A percentile compares a stretch with the other conserved stretches of the same genome.
Conservation (phyloP, 92 coral and sea anemone genomes). For the Pocillopora meandrina region DNA sequence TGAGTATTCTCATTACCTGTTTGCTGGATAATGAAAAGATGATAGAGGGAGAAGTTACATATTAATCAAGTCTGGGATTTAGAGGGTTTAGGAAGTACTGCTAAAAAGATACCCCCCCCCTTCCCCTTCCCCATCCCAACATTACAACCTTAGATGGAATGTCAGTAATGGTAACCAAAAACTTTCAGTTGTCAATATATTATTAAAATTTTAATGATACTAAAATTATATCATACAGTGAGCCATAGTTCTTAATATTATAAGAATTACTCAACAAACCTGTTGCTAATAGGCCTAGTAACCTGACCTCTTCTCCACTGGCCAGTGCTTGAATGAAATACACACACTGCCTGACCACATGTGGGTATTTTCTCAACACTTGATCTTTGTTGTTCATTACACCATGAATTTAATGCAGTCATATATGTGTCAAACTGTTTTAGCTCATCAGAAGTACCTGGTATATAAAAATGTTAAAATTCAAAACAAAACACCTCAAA, state of each 20-base stretch:
- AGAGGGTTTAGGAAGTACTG: no score
- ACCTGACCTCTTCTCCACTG: slow-evolving; percentile 83
- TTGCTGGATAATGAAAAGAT: no score
- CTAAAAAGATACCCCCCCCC: no score
- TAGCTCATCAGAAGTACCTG: slow-evolving; percentile 68
- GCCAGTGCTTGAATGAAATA: slow-evolving; percentile 54
- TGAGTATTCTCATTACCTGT: no score
- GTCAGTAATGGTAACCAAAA: no score
- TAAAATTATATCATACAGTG: not conserved
- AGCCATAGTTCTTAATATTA: not conserved
- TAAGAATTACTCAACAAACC: slow-evolving; percentile 34
- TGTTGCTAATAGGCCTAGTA: slow-evolving; percentile 64
- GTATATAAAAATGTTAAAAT: not conserved
- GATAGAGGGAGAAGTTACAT: no score
- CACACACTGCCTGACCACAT: slow-evolving; percentile 78
- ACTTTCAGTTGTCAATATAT: no score
- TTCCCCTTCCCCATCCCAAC: no score
- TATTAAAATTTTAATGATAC: not conserved
- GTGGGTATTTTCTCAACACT: slow-evolving; percentile 39
- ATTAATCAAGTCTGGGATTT: no score
- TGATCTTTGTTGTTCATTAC: slow-evolving; percentile 55
- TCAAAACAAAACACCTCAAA: not conserved
- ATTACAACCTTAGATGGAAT: no score
- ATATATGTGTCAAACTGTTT: slow-evolving; percentile 75
- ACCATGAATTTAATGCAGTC: slow-evolving; percentile 77